Percentiles rank a stretch among this genome's conserved stretches.
Conservation (phyloP, 2,888 invertebrate genomes). For the Crocallis elinguaria region DNA sequence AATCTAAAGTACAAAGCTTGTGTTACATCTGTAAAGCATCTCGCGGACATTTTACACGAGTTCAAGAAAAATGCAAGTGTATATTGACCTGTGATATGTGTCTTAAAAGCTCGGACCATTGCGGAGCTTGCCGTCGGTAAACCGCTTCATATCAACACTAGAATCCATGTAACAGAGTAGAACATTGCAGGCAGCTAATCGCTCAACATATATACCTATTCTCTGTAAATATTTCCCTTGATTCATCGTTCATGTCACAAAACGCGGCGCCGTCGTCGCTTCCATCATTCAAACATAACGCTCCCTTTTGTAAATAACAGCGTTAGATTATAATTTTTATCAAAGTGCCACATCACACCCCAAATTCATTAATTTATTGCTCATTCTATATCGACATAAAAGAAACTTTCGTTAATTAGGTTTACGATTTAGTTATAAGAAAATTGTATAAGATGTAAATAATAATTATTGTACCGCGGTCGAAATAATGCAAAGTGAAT, state of each 20-base stretch:
- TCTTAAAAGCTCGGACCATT: neutral
- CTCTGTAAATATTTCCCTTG: constrained; percentile 67
- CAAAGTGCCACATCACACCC: constrained; percentile 70
- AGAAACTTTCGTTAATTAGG: constrained; percentile 75
- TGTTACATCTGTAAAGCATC: neutral
- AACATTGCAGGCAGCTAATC: constrained; percentile 66
- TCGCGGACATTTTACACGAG: neutral
- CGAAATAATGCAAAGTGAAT: constrained; percentile 45
- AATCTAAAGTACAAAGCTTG: neutral
- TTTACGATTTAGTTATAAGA: constrained; percentile 72
- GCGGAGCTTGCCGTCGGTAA: neutral
- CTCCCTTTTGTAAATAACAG: constrained; percentile 64
- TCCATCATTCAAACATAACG: constrained; percentile 36
- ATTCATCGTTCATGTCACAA: constrained; percentile 52
- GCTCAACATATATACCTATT: constrained; percentile 61
- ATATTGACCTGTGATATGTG: constrained; percentile 17
- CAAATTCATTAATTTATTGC: constrained; percentile 83
- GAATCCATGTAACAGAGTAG: constrained; percentile 71
- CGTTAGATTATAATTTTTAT: constrained; percentile 48
- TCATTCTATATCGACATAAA: constrained; percentile 71
- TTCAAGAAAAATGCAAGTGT: neutral
- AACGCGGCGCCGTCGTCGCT: constrained; percentile 38
- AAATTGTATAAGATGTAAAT: constrained; percentile 78
- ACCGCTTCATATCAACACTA: constrained; percentile 3
- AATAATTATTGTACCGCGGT: constrained; percentile 58